Conservation (phyloP, 64 coral and sea anemone genomes). For the Pachyseris speciosa region DNA sequence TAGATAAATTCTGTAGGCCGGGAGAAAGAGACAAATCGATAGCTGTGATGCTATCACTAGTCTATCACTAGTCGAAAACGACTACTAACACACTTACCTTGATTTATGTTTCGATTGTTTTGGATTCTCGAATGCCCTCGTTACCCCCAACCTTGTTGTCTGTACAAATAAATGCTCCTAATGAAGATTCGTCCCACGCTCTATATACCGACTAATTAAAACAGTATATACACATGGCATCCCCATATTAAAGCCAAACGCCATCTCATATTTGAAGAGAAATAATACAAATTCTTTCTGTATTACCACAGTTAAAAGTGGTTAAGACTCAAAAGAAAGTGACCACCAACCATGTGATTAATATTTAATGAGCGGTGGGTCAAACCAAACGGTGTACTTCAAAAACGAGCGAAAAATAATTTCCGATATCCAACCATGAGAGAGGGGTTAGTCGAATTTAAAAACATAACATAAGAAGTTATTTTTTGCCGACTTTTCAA, state of each 20-base stretch:
- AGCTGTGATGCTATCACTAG: too few species aligned
- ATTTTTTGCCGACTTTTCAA: neutral
- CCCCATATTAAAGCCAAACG: neutral
- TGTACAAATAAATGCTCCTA: neutral
- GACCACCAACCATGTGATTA: conserved; percentile 2
- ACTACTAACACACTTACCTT: neutral
- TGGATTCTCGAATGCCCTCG: neutral
- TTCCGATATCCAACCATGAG: conserved; percentile 17
- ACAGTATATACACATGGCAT: neutral
- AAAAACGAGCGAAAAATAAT: conserved; percentile 56
- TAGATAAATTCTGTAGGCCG: neutral
- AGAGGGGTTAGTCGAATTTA: neutral
- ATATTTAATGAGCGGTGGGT: conserved; percentile 41
- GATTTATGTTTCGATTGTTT: neutral
- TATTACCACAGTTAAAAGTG: neutral
- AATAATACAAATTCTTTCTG: neutral
- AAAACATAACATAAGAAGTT: conserved; percentile 1
- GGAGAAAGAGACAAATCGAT: neutral
- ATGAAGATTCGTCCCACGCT: neutral
- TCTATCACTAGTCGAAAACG: neutral
- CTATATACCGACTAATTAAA: conserved; percentile 8
- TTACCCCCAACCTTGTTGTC: neutral
- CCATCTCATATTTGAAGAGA: neutral
- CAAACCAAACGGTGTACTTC: neutral
- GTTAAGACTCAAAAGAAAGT: neutral